Percentiles rank a stretch among this genome's conserved stretches.
Conservation (phyloP, 2,113 vertebrate genomes). For the Grammomys surdaster region DNA sequence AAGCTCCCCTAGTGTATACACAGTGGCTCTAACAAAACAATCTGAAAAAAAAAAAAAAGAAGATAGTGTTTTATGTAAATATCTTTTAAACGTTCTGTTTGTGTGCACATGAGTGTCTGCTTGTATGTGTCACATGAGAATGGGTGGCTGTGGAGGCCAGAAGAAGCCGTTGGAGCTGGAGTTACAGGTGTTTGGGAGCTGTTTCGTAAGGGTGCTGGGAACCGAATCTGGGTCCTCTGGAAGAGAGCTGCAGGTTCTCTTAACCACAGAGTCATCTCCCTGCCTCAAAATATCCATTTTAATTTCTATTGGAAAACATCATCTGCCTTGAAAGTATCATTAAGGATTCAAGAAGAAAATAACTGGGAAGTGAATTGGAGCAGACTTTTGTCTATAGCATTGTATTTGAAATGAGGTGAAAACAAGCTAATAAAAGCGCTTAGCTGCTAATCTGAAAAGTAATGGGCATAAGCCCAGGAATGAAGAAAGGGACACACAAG, state of each 20-base stretch:
- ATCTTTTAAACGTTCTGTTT: background rate
- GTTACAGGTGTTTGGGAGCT: background rate
- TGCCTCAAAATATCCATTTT: background rate
- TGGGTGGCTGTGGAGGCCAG: too few relatives aligned
- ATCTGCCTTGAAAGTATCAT: constrained; percentile 1
- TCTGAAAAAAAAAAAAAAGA: background rate
- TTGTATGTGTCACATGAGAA: background rate
- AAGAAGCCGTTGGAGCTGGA: background rate
- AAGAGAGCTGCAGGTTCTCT: background rate
- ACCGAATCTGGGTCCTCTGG: background rate
- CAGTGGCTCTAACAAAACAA: background rate
- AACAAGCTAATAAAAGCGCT: constrained; percentile 41
- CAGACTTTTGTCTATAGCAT: background rate
- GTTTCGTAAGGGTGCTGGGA: background rate
- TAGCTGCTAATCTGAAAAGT: background rate
- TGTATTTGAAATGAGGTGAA: constrained; percentile 43
- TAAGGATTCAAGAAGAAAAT: background rate
- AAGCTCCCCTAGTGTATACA: background rate
- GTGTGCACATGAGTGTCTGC: background rate
- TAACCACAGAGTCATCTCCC: background rate
- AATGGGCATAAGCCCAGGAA: background rate
- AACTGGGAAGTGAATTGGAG: background rate
- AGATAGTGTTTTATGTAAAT: background rate
- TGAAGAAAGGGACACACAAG: background rate
- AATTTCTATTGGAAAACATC: constrained; percentile 16